Base-by-base conservation (phyloP, 1,140 invertebrate species). In the Olivierus martensii region DNA sequence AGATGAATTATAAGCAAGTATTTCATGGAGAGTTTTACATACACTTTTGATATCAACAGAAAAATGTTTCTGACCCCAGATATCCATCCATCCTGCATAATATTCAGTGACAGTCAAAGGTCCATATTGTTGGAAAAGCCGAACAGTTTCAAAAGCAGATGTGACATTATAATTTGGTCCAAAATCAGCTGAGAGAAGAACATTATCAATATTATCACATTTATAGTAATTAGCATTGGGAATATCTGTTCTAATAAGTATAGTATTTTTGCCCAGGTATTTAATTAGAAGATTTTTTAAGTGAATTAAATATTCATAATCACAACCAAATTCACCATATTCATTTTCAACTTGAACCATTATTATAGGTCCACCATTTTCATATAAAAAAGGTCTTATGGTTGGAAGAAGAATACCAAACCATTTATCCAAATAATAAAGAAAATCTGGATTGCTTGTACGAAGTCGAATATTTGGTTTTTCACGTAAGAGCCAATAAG, bases 261-360 rank as follows among this genome's bases (percentile, higher is more conserved):
- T 68, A 1, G 84, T 79, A 6, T 81, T 75, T 22, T 77, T 60
- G 4, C 74, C 75, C 0, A 90, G 72, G 60, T 81, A 75, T 4
- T 62, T 58, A 3, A 66, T 57, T 3, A 83, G 73, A 41, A 83
- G 70, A 55, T 58, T 48, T 14, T 52, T 14, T n/a, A 87, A 59
- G 64, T 74, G 75, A 17, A 62, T 65, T 58, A 73, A 78, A 62
- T 90, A 89, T 4, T 75, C 66, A 28, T 69, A 70, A 65, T 91
- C 84, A 63, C 80, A 85, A n/a, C 68, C 68, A 63, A 81, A 89
- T 59, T 83, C 87, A n/a, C 89, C 90, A 63, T 93, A 94, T 67
- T 94, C 90, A 66, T 94, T 93, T 73, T 93, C 90, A 15, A 92
- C 77, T 73, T 89, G 86, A 38, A 89, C 77, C 76, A 85, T 80